phyloP scores from a whole-genome alignment of 2,797 vertebrate species.

The Notoglanidium macrostoma region DNA sequence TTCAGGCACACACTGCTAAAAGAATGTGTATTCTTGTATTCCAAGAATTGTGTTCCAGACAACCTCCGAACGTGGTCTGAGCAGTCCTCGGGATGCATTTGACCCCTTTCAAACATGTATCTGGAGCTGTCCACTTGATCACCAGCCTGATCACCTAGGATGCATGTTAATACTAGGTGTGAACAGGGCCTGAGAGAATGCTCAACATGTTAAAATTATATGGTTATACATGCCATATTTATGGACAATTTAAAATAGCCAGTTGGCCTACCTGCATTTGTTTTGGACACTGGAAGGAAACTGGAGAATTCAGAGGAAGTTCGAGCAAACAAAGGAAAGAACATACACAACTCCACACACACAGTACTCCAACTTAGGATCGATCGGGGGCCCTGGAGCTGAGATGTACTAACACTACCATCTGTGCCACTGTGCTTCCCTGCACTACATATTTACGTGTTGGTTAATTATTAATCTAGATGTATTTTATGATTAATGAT shows the following conservation, averaged over 20 bases:
- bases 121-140: too few species aligned
- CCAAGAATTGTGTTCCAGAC: too few species aligned
- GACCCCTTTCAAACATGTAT: too few species aligned
- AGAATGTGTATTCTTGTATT: too few species aligned
- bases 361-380: not conserved
- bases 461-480: not conserved
- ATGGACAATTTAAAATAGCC: not conserved
- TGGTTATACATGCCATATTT: too few species aligned
- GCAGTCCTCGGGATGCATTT: too few species aligned
- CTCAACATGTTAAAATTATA: not conserved
- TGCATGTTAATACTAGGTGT: too few species aligned
- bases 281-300: not conserved
- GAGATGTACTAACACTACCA: not conserved
- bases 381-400: not conserved
- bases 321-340: not conserved
- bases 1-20: too few species aligned
- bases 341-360: not conserved
- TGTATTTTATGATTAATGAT: not conserved
- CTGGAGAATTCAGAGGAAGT: not conserved
- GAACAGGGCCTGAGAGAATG: not conserved
- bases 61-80: too few species aligned
- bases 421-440: not conserved
- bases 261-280: not conserved
- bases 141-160: too few species aligned
- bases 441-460: too few species aligned